phyloP scores from a whole-genome alignment of 2,888 invertebrate genomes.

The Macrophya annulata region DNA sequence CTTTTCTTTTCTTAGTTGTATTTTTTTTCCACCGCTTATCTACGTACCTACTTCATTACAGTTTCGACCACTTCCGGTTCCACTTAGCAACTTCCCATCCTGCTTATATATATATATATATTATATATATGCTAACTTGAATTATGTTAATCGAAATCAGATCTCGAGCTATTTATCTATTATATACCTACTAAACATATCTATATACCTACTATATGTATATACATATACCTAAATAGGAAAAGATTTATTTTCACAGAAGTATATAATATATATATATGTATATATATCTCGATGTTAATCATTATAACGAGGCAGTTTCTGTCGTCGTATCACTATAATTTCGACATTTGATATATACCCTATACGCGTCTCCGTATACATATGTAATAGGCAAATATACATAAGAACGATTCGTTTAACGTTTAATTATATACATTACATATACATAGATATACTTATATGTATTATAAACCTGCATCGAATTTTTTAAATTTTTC shows the following conservation, averaged over 20 bases:
- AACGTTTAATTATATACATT: background rate
- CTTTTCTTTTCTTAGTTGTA: background rate
- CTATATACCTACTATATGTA: too few relatives aligned
- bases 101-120: background rate
- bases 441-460: too few relatives aligned
- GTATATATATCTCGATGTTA: background rate
- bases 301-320: conserved; percentile 27
- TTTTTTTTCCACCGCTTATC: background rate
- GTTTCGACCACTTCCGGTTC: conserved; percentile 11
- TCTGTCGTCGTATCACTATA: background rate
- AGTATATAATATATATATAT: too few relatives aligned
- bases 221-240: background rate
- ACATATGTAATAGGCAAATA: background rate
- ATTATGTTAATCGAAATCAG: background rate
- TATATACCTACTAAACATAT: too few relatives aligned
- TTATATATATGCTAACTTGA: background rate
- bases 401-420: too few relatives aligned
- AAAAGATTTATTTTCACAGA: background rate
- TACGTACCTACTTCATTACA: background rate
- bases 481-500: too few relatives aligned
- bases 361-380: background rate
- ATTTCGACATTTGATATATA: background rate
- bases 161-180: background rate
- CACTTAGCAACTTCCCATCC: background rate
- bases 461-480: background rate